Conservation (phyloP, 2,797 vertebrate species). For the Danio choprae region DNA sequence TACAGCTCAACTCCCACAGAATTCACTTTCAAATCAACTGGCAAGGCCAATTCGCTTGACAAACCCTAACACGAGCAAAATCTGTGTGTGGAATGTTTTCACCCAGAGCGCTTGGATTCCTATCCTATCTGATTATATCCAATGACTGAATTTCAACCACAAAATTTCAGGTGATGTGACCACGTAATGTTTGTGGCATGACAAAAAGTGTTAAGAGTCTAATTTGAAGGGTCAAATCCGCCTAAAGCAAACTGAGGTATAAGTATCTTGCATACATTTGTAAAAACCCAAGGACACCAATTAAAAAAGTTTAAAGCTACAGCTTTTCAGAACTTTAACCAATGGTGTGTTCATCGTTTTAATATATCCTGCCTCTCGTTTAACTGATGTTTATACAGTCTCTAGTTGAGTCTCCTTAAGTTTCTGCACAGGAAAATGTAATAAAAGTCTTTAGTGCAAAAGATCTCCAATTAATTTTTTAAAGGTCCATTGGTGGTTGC, state of each 20-base stretch:
- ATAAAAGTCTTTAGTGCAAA: constrained; percentile 64
- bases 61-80: too few relatives aligned
- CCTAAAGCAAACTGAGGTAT: background rate
- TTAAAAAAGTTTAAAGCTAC: background rate
- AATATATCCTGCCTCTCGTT: constrained; percentile 58
- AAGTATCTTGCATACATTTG: background rate
- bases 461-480: constrained; percentile 40
- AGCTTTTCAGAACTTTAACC: background rate
- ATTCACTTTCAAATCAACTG: too few relatives aligned
- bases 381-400: constrained; percentile 63
- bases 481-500: constrained; percentile 8
- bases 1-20: too few relatives aligned
- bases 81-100: too few relatives aligned
- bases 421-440: constrained; percentile 67
- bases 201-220: too few relatives aligned
- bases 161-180: too few relatives aligned
- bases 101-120: too few relatives aligned
- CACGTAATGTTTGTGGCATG: too few relatives aligned
- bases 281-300: background rate
- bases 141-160: too few relatives aligned
- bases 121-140: too few relatives aligned
- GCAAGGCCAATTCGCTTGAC: too few relatives aligned
- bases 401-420: constrained; percentile 64
- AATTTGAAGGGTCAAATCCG: background rate
- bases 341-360: constrained; percentile 36